phyloP scores from a whole-genome alignment of 1,140 invertebrate species.

The Cherax quadricarinatus region DNA sequence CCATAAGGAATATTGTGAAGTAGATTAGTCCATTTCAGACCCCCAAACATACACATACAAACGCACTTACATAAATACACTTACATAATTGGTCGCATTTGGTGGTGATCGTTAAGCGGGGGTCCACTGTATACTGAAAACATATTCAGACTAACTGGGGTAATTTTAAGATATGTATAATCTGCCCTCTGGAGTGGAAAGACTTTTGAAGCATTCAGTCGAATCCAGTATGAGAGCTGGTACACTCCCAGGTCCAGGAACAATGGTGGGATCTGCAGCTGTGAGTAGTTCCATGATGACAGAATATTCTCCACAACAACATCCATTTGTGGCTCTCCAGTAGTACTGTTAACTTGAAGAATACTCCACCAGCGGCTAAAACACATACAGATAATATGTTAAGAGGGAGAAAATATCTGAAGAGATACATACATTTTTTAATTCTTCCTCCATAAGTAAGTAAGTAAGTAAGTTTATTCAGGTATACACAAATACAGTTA shows the following conservation, averaged over 20 bases:
- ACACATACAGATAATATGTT: no score
- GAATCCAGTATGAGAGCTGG: slow-evolving; percentile 39
- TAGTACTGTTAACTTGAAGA: slow-evolving; percentile 10
- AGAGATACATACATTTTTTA: not conserved
- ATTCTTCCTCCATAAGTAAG: no score
- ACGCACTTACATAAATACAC: no score
- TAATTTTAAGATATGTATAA: slow-evolving; percentile 41
- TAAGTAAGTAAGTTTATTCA: no score
- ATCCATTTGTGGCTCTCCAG: slow-evolving; percentile 18
- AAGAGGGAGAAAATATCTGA: not conserved
- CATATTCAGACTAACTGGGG: slow-evolving; percentile 36
- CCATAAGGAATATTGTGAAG: no score
- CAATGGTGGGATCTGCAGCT: slow-evolving; percentile 18
- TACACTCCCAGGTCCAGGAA: slow-evolving; percentile 51
- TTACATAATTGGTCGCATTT: no score
- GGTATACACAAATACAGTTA: no score
- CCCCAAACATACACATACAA: no score
- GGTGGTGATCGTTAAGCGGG: no score
- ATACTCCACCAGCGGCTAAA: slow-evolving; percentile 55
- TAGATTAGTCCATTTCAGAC: no score
- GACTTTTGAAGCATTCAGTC: slow-evolving; percentile 55
- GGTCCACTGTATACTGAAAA: no score
- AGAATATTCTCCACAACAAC: slow-evolving; percentile 19
- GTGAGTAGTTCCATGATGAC: slow-evolving; percentile 50
- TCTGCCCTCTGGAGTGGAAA: slow-evolving; percentile 34